Conservation (phyloP, 2,113 vertebrate genomes). For the Podarcis cretensis region DNA sequence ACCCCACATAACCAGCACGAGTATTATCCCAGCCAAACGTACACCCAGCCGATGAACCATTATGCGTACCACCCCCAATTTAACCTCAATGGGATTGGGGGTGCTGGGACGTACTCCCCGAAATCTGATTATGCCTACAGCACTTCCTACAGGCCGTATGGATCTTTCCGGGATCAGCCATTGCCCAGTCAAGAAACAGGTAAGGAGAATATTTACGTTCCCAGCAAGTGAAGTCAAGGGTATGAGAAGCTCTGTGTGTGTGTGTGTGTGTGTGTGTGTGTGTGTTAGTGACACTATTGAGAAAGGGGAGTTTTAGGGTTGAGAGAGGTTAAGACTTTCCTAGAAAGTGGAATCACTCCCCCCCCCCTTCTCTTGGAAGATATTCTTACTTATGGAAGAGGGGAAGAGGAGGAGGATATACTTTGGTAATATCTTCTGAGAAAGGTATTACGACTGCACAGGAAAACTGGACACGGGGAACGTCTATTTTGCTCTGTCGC, state of each 20-base stretch:
- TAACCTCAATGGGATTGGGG: constrained; percentile 88
- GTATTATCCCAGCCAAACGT: constrained; percentile 87
- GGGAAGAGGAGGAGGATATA: background rate
- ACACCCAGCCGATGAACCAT: constrained; percentile 87
- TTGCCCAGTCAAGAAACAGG: constrained; percentile 89
- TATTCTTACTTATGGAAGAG: background rate
- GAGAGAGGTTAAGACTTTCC: fast-evolving
- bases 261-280: too few relatives aligned
- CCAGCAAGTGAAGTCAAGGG: background rate
- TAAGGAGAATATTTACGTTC: constrained; percentile 62
- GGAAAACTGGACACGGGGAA: background rate
- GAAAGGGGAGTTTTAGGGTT: background rate
- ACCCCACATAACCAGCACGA: constrained; percentile 88
- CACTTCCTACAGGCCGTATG: constrained; percentile 90
- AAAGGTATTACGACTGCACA: background rate
- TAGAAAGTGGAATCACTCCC: fast-evolving
- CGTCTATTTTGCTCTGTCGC: background rate
- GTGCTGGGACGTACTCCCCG: constrained; percentile 87
- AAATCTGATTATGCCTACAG: constrained; percentile 94
- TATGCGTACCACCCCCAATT: constrained; percentile 91
- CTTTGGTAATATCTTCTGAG: background rate
- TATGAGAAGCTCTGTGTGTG: too few relatives aligned
- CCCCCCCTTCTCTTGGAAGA: background rate
- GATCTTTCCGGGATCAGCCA: constrained; percentile 93
- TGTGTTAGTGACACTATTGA: too few relatives aligned